Evolutionary conservation across 2,113 vertebrate genomes (phyloP), one percentile per base, ranked within the genome.

Genomic region (Pipra filicauda): DNA sequence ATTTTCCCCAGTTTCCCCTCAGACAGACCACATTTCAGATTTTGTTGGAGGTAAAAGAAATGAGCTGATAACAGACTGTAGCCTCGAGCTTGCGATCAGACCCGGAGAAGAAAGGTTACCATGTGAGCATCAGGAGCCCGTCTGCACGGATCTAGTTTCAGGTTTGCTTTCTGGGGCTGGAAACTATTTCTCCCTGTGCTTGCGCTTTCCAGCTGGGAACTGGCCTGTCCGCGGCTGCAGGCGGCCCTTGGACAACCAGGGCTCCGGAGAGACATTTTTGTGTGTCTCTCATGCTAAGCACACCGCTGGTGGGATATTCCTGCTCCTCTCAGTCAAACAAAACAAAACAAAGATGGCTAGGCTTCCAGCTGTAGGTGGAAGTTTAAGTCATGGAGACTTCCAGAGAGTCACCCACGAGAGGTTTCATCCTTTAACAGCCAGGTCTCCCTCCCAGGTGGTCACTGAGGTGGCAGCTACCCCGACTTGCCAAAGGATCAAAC

Each of bases 311-410:
- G 35, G 6, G 35, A 12, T 39, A 58, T 62, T 82, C 27, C 52
- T 66, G n/a, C 55, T 80, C 26, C 33, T 66, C 61, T 87, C 59
- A 22, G 51, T 77, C 83, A 65, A 83, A 91, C 77, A 69, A 89
- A 83, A 91, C 77, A 69, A 89, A 94, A 85, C 83, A 81, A 95
- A 95, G 79, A 82, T 89, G 86, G 89, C 80, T 57, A 87, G 52
- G 39, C 76, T 92, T 89, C 15, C 59, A 69, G 55, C 31, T 55
- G 23, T 51, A 59, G 64, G 72, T 95, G 67, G 73, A 80, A 91
- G 39, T 65, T 73, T 41, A 59, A 76, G 28, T 77, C 78, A n/a
- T 8, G 51, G 61, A 87, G 62, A 33, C 58, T 78, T 74, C 14
- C 41, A 69, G 59, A 78, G 30, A 15, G 15, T 91, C 49, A 16